Base-by-base conservation (phyloP, 1,140 invertebrate species). In the Acromyrmex charruanus region DNA sequence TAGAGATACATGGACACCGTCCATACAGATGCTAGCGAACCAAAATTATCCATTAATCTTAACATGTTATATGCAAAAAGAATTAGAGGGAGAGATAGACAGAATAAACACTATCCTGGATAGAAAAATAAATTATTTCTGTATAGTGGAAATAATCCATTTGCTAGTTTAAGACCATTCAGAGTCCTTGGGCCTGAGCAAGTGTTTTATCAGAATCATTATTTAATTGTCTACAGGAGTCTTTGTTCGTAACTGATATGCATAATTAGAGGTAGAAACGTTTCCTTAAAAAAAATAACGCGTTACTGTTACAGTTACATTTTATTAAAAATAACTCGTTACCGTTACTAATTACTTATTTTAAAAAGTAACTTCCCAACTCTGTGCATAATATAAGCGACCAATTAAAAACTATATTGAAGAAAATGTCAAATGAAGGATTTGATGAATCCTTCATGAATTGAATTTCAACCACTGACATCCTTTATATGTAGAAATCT, bases 141-240 rank as follows among this genome's bases (percentile, higher is more conserved):
- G n/a, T n/a, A 69, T 18, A 89, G 84, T 12, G 90, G 91, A 75
- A 72, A 77, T 31, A 95, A 95, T 91, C 91, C 90, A 31, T 95
- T 93, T 75, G 92, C 91, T 0, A 93, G 94, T 86, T 75, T 93
- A 31, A 91, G 92, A 87, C 94, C 94, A 3, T 89, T 92, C 53
- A 93, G 94, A 86, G 92, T 94, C 88, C 93, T 92, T 88, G 93
- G 93, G 58, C 89, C 66, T 31, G 93, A 93, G 49, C 87, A 82
- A 0, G 82, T 94, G 66, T 94, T 88, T 79, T 94, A 93, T 88
- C 92, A 92, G 55, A 94, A 95, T 91, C 90, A 94, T 25, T 94
- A 91, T 86, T 7, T 95, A 51, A 91, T 90, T 72, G 88, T 94
- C 72, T 95, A 94, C 77, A 53, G 85, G 14, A 91, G 92, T 80